Percentiles rank a stretch among this genome's conserved stretches.
Evolutionary conservation across 2,113 vertebrate genomes (phyloP).

Genomic region (Dipodomys stephensi): DNA sequence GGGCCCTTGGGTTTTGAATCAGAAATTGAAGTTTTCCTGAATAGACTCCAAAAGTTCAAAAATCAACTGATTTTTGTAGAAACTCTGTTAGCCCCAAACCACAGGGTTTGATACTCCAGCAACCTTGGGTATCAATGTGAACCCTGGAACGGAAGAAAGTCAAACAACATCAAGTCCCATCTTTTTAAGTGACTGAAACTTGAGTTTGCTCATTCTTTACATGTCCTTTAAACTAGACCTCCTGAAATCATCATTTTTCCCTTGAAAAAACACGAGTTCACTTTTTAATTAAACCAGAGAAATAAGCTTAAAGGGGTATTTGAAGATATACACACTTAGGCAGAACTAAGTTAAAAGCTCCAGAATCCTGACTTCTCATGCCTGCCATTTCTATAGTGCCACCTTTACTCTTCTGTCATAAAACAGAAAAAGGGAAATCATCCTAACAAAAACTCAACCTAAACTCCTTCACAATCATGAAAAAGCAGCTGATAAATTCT

Average conservation of each 20-base stretch:
- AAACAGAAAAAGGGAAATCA: slow-evolving; percentile 10
- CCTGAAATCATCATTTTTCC: background rate
- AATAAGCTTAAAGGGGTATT: background rate
- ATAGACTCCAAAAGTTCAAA: background rate
- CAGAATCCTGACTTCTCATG: background rate
- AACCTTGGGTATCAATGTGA: background rate
- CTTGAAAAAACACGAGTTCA: slow-evolving; percentile 22
- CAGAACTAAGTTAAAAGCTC: background rate
- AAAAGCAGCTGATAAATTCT: slow-evolving; percentile 38
- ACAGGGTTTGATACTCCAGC: background rate
- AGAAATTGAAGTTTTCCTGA: background rate
- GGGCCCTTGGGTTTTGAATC: background rate
- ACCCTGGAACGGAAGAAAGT: background rate
- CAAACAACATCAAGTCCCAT: background rate
- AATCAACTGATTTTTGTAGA: background rate
- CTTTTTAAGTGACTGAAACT: background rate
- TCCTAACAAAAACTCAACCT: background rate
- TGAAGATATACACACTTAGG: background rate
- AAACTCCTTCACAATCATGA: slow-evolving; percentile 1
- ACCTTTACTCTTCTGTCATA: background rate
- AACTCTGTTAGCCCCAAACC: background rate
- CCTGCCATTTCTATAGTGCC: background rate
- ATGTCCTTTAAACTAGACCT: slow-evolving; percentile 14
- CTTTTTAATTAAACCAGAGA: background rate
- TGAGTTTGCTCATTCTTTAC: background rate